Evolutionary conservation across 2,797 vertebrate species (phyloP).

Genomic region (Siniperca obscura): DNA sequence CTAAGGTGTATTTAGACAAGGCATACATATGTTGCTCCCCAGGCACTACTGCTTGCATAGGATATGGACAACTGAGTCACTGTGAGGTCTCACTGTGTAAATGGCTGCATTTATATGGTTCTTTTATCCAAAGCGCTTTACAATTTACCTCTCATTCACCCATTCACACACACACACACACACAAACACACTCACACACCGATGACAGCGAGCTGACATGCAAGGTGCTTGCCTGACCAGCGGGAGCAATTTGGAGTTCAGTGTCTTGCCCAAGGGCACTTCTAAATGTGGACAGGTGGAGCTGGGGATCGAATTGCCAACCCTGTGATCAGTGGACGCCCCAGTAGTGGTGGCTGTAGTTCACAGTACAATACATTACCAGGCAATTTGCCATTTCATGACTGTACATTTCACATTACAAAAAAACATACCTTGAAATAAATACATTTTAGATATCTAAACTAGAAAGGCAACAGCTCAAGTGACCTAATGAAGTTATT

Average conservation of each 20-base stretch:
- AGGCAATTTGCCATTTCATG: slow-evolving; percentile 27
- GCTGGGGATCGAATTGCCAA: neutral
- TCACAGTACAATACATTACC: slow-evolving; percentile 12
- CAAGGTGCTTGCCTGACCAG: neutral
- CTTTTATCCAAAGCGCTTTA: neutral
- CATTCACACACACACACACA: neutral
- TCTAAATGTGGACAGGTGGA: too few relatives aligned
- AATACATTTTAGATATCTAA: slow-evolving; percentile 1
- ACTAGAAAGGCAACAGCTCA: neutral
- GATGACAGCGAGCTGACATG: neutral
- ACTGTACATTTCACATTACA: slow-evolving; percentile 23
- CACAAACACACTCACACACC: neutral
- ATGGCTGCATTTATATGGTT: neutral
- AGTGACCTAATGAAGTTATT: slow-evolving; percentile 35
- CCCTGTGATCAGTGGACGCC: neutral
- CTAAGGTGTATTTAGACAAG: neutral
- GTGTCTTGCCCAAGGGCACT: neutral
- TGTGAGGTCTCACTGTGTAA: slow-evolving; percentile 3
- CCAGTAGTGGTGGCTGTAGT: neutral
- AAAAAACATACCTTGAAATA: slow-evolving; percentile 22
- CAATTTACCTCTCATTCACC: neutral
- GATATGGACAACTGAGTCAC: neutral
- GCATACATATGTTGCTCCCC: neutral
- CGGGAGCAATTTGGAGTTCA: too few relatives aligned
- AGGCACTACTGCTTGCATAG: neutral